These are phyloP conservation scores for Telmatochromis bifrenatus DNA, from an alignment of 2,113 vertebrate genomes.

Conservation along the genomic window DNA sequence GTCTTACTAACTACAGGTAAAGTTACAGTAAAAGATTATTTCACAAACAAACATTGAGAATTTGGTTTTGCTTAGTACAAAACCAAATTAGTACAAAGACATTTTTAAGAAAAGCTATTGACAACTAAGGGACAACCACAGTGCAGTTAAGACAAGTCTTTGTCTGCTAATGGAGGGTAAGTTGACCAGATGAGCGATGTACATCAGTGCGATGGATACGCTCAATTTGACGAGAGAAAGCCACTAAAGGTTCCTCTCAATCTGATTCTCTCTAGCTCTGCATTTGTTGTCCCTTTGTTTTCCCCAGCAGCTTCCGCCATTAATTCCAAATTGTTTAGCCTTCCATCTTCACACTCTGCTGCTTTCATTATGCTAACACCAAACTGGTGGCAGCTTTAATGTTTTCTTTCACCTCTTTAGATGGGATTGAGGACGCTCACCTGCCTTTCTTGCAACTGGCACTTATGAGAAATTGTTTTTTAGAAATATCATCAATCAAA, in stretches of 20 bases:
- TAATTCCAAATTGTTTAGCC: slow-evolving; percentile 53
- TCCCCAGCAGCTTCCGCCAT: slow-evolving; percentile 16
- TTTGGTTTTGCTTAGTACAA: background rate
- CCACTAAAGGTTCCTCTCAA: slow-evolving; percentile 21
- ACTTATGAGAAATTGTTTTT: slow-evolving; percentile 49
- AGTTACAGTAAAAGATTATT: background rate
- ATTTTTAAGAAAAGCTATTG: background rate
- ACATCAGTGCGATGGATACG: slow-evolving; percentile 18
- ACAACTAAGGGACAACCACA: background rate
- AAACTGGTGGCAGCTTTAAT: slow-evolving; percentile 18
- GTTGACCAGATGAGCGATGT: background rate
- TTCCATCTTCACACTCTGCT: slow-evolving; percentile 24
- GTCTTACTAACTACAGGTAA: background rate
- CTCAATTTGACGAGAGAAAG: slow-evolving; percentile 49
- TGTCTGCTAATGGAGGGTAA: slow-evolving; percentile 19
- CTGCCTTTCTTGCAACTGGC: background rate
- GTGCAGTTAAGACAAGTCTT: slow-evolving; percentile 9
- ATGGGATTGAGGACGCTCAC: slow-evolving; percentile 27
- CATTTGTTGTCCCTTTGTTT: background rate
- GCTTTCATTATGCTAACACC: slow-evolving; percentile 57
- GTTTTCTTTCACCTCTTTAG: background rate
- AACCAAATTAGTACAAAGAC: background rate
- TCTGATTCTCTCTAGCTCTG: background rate
- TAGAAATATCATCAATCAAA: slow-evolving; percentile 53
- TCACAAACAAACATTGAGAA: background rate